Evolutionary conservation across 2,888 invertebrate genomes (phyloP).

Genomic region (Nudaria mundana): DNA sequence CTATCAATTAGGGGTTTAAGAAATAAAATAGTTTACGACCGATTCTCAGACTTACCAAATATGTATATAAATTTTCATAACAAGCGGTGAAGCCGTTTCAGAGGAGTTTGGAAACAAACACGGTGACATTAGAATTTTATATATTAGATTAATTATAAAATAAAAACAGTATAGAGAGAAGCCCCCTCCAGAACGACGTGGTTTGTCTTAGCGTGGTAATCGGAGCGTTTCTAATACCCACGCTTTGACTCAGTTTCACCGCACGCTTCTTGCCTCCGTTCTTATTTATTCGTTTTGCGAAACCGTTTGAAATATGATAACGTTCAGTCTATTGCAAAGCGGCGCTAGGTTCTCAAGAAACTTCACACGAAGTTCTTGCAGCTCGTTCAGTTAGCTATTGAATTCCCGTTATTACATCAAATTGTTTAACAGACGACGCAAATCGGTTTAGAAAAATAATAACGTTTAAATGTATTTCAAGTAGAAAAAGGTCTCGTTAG

Average conservation of each 20-base stretch:
- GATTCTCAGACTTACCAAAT: no score
- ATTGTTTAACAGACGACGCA: conserved; percentile 34
- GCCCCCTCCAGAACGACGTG: conserved; percentile 17
- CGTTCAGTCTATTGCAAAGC: conserved; percentile 66
- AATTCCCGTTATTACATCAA: conserved; percentile 62
- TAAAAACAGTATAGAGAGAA: background rate
- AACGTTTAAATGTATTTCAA: conserved; percentile 17
- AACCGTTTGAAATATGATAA: conserved; percentile 80
- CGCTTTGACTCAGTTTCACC: conserved; percentile 79
- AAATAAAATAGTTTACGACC: no score
- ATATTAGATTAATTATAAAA: background rate
- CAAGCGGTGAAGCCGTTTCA: no score
- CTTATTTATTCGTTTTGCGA: conserved; percentile 79
- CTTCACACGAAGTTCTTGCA: conserved; percentile 72
- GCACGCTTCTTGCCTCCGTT: conserved; percentile 78
- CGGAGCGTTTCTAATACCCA: conserved; percentile 81
- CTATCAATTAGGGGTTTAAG: no score
- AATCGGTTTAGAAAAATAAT: conserved; percentile 51
- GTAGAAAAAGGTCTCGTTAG: conserved; percentile 22
- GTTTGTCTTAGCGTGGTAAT: conserved; percentile 68
- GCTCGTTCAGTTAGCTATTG: conserved; percentile 63
- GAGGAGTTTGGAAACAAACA: no score
- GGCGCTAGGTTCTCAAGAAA: conserved; percentile 68
- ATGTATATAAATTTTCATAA: no score
- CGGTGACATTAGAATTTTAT: no score